These are phyloP conservation scores for Eurystomus glaucurus DNA, from an alignment of 2,797 vertebrate genomes.

Conservation along the genomic window DNA sequence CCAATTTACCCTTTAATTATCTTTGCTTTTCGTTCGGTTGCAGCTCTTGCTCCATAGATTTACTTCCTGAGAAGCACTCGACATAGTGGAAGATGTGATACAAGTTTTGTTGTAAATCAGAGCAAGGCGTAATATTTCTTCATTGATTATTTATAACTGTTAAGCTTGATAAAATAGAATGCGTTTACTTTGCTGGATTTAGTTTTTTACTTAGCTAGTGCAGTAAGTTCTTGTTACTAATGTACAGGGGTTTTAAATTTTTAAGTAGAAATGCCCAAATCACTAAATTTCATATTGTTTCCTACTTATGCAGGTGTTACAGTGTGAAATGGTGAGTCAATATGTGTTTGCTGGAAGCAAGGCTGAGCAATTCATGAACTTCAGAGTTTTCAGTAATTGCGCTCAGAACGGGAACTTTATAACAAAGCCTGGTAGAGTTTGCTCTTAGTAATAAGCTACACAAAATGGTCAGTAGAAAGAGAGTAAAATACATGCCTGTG, in stretches of 20 bases:
- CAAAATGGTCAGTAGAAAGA: neutral
- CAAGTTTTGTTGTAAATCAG: neutral
- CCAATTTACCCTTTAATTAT: slow-evolving; percentile 57
- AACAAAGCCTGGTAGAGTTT: neutral
- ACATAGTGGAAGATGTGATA: neutral
- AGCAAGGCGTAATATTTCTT: neutral
- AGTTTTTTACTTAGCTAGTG: neutral
- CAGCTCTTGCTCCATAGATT: slow-evolving; percentile 9
- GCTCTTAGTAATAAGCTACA: neutral
- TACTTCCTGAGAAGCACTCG: neutral
- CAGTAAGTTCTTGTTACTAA: neutral
- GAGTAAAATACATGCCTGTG: neutral
- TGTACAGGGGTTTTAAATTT: neutral
- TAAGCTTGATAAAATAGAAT: neutral
- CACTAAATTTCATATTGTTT: neutral
- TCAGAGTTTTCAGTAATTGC: neutral
- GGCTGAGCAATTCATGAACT: neutral
- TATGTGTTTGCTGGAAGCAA: neutral
- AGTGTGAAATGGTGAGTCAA: neutral
- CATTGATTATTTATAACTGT: neutral
- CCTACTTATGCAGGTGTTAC: neutral
- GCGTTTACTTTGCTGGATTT: neutral
- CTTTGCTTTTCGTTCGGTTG: slow-evolving; percentile 12
- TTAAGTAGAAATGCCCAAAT: neutral
- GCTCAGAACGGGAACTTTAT: neutral